These are phyloP conservation scores for Trichogramma evanescens DNA, from an alignment of 2,888 invertebrate species.

Conservation along the genomic window DNA sequence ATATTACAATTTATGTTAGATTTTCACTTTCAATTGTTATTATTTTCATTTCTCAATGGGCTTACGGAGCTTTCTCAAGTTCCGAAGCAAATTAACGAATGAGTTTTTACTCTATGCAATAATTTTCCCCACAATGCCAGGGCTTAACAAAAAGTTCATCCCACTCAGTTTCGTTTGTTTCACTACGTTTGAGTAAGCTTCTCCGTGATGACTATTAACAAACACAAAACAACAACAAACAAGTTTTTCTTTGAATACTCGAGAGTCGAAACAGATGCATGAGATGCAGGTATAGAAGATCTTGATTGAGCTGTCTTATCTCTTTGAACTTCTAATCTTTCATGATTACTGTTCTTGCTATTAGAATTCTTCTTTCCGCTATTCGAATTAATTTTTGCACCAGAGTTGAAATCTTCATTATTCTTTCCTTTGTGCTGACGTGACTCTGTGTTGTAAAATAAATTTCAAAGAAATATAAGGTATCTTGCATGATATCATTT, in stretches of 20 bases:
- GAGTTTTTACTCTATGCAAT: too few species aligned
- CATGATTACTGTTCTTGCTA: not conserved
- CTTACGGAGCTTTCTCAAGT: too few species aligned
- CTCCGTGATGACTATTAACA: too few species aligned
- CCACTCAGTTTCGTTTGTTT: not conserved
- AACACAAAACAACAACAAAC: too few species aligned
- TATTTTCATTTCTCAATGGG: too few species aligned
- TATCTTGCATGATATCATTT: not conserved
- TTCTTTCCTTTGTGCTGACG: not conserved
- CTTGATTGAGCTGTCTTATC: constrained; percentile 20
- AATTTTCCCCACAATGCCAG: too few species aligned
- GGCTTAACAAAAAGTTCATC: not conserved
- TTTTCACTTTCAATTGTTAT: too few species aligned
- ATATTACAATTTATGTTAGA: too few species aligned
- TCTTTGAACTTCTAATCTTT: constrained; percentile 5
- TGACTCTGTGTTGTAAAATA: not conserved
- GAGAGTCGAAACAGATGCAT: constrained; percentile 4
- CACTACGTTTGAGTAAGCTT: not conserved
- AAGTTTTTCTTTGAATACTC: not conserved
- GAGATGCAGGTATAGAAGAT: constrained; percentile 1
- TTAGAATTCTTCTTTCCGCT: not conserved
- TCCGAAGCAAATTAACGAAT: too few species aligned
- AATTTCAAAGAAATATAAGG: not conserved
- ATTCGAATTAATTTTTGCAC: not conserved
- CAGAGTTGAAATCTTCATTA: not conserved